These are phyloP conservation scores for Ranitomeya variabilis DNA, from an alignment of 2,113 vertebrate genomes.

Conservation along the genomic window DNA sequence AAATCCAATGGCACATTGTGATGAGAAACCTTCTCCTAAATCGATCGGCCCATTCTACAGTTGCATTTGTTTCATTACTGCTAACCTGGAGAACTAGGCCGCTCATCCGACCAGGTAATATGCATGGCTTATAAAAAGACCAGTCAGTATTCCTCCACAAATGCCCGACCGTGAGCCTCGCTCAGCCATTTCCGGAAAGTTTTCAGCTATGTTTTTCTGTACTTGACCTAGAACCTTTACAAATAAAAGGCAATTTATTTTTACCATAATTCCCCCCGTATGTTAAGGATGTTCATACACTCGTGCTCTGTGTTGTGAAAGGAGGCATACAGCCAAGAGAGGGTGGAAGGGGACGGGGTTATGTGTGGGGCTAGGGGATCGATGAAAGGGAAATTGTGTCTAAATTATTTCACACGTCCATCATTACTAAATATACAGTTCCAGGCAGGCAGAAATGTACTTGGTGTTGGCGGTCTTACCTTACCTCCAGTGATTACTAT, in stretches of 20 bases:
- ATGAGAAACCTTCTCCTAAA: constrained; percentile 70
- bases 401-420: neutral
- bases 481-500: too few relatives aligned
- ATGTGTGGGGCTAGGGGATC: neutral
- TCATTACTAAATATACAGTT: neutral
- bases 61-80: constrained; percentile 8
- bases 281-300: neutral
- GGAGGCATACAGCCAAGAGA: neutral
- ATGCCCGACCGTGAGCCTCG: neutral
- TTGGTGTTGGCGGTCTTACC: neutral
- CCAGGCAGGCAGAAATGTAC: neutral
- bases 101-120: neutral
- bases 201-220: constrained; percentile 4
- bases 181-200: neutral
- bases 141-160: neutral
- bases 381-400: neutral
- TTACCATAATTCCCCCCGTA: constrained; percentile 3
- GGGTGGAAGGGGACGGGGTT: neutral
- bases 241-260: constrained; percentile 26
- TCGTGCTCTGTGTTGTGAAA: neutral
- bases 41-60: constrained; percentile 59
- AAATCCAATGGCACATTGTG: constrained; percentile 68
- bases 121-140: neutral
- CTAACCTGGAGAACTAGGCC: neutral
- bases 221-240: neutral